Percentiles rank a stretch among this genome's conserved stretches.
Evolutionary conservation across 2,888 invertebrate genomes (phyloP).

Genomic region (Oligia latruncula): DNA sequence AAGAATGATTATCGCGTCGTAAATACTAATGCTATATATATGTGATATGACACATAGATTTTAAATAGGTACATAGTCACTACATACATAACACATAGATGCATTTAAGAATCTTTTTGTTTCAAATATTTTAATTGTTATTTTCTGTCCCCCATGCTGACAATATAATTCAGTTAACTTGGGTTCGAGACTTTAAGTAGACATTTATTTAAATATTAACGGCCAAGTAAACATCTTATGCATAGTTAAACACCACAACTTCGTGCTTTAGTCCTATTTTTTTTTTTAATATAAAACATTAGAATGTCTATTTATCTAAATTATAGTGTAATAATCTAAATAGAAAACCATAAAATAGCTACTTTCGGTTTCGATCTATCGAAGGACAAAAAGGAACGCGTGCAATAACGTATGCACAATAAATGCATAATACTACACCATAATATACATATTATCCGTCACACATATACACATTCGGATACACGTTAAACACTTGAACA

Average conservation of each 20-base stretch:
- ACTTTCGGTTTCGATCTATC: slow-evolving; percentile 29
- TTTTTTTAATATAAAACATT: slow-evolving; percentile 34
- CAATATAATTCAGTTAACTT: slow-evolving; percentile 52
- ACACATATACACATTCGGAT: slow-evolving; percentile 66
- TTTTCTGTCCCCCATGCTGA: slow-evolving; percentile 50
- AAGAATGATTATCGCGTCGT: slow-evolving; percentile 38
- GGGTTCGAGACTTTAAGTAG: slow-evolving; percentile 52
- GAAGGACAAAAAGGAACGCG: slow-evolving; percentile 42
- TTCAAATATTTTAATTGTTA: slow-evolving; percentile 49
- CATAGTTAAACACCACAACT: slow-evolving; percentile 46
- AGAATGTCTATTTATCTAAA: slow-evolving; percentile 35
- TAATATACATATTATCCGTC: slow-evolving; percentile 60
- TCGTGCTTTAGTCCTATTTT: slow-evolving; percentile 24
- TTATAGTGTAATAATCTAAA: slow-evolving; percentile 32
- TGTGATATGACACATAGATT: slow-evolving; percentile 63
- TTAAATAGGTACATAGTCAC: slow-evolving; percentile 58
- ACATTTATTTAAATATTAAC: slow-evolving; percentile 59
- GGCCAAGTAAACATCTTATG: slow-evolving; percentile 53
- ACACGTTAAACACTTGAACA: slow-evolving; percentile 62
- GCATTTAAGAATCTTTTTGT: slow-evolving; percentile 52
- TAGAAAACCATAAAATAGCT: slow-evolving; percentile 44
- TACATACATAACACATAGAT: slow-evolving; percentile 60
- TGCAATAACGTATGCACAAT: slow-evolving; percentile 59
- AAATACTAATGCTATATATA: slow-evolving; percentile 56
- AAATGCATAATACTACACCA: slow-evolving; percentile 57